Base-by-base conservation (phyloP, 2,113 vertebrate genomes). In the Syngnathus floridae region DNA sequence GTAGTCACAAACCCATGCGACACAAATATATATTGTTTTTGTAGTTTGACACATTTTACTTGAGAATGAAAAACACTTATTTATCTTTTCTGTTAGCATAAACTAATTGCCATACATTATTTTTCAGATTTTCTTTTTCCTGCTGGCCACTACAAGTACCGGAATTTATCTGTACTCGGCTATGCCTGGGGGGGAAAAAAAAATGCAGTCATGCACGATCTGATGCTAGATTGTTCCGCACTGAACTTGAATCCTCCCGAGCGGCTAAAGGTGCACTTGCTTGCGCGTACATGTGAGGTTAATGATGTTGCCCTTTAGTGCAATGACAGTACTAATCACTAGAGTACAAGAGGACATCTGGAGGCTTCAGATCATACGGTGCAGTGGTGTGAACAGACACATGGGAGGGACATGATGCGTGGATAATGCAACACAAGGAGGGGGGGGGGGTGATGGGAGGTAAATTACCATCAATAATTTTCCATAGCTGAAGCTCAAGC, bases 321-420 rank as follows among this genome's bases (percentile, higher is more conserved):
- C 77, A 74, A 80, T 74, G 77, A 77, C 69, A 69, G 77, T 74
- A 71, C 75, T 77, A 77, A 83, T 82, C 75, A 65, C 17, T 37
- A 54, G 65, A 49, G 70, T 66, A 70, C 69, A 64, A 67, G 62
- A 81, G 66, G 75, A 79, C 72, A 87, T 84, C 81, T 82, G 83
- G 75, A 77, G 54, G 74, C 55, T 49, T 49, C 16, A 49, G 67
- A 82, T 76, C 70, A 68, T 46, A 61, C 57, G 69, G 66, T 35
- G 66, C 66, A 76, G 69, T n/a, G 12, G 52, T 63, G 60, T 68
- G 55, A 63, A 67, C 46, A 61, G 65, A 63, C 31, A 26, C 62
- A 62, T 21, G 22, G 61, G 64, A 68, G 67, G 21, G 60, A 67
- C 54, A 61, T 41, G 71, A 77, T 55, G 67, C 51, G 40, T 75